Base-by-base conservation (phyloP, 2,797 vertebrate genomes). In the Manis pentadactyla region DNA sequence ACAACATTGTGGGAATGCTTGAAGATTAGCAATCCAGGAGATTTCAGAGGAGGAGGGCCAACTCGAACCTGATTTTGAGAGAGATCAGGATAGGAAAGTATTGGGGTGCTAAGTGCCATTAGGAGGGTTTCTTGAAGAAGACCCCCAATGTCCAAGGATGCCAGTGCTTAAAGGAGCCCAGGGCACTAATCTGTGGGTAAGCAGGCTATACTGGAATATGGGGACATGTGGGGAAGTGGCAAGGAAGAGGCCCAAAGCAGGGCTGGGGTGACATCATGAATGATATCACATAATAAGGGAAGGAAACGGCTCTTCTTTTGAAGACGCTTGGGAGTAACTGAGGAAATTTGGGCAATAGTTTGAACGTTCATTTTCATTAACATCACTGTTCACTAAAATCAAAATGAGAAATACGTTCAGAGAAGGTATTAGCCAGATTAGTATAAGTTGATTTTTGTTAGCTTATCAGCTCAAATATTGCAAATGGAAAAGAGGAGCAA, bases 181-280 rank as follows among this genome's bases (percentile, higher is more conserved):
- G 42, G 14, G n/a, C 53, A 14, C 23, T 19, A 8, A 23, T 18
- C 39, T 15, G 11, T 14, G 14, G 21, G 21, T 19, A 5, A 39
- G 23, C 21, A 18, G 13, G 29, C n/a, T 46, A 13, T 61, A 17
- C 75, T 39, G 9, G 27, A 15, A 29, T 25, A 34, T 14, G 15
- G 9, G 19, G 2, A 2, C 12, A n/a, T 18, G 10, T 18, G 3
- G 10, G 8, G 0, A 46, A 34, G 37, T 4, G 18, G 3, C 25
- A 82, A 75, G 25, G 34, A 64, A n/a, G 10, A 77, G 34, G 49
- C 13, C 18, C 68, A 61, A 59, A 73, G 5, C 37, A 63, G 9
- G 19, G 19, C 42, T 39, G 18, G 7, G 2, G 5, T 31, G 55
- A 68, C 15, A 42, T 11, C 5, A 0, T 9, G 23, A 69, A 37